A percentile compares a stretch with the other conserved stretches of the same genome.
These are phyloP conservation scores for Neofelis nebulosa DNA, from an alignment of 2,113 vertebrate species.

Conservation along the genomic window DNA sequence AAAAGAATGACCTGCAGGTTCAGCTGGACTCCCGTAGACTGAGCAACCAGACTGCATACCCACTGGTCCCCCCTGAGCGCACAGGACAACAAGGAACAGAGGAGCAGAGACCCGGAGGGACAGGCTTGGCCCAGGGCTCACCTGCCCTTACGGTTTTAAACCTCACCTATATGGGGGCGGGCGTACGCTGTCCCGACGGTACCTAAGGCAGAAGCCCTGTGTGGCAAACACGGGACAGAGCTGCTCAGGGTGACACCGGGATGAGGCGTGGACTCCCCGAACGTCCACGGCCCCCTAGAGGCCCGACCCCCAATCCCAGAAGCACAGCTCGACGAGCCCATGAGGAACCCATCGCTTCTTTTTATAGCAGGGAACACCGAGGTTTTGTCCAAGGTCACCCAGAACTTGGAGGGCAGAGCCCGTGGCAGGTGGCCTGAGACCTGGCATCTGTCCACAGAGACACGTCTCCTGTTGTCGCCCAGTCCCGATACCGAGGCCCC, in stretches of 20 bases:
- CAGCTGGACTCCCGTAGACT: not conserved
- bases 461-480: not conserved
- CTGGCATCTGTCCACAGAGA: too few species aligned
- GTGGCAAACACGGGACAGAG: too few species aligned
- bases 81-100: not conserved
- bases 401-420: not conserved
- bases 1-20: too few species aligned
- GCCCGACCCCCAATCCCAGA: too few species aligned
- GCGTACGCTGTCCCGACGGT: not conserved
- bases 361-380: too few species aligned
- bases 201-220: accelerated
- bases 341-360: too few species aligned
- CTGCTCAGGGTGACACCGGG: too few species aligned
- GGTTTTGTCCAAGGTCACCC: not conserved
- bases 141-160: not conserved
- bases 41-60: accelerated
- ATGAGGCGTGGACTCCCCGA: too few species aligned
- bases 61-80: not conserved
- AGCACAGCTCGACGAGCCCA: too few species aligned
- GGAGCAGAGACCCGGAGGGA: not conserved
- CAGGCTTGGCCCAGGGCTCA: not conserved
- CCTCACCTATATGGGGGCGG: too few species aligned
- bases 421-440: too few species aligned
- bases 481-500: not conserved
- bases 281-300: too few species aligned